Evolutionary conservation across 2,888 invertebrate species (phyloP).

Genomic region (Rhaphigaster nebulosa): DNA sequence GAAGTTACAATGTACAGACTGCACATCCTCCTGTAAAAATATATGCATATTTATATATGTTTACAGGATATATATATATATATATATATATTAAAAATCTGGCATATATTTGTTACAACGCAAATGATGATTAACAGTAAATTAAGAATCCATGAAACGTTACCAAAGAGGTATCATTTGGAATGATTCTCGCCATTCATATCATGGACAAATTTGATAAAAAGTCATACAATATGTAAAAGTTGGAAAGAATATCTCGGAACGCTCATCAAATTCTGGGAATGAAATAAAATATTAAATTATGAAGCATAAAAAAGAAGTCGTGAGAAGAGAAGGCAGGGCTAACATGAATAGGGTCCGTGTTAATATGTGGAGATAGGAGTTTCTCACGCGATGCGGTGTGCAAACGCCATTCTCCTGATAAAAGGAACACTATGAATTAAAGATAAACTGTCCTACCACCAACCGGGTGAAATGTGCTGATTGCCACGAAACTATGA

Average conservation of each 20-base stretch:
- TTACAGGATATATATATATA: too few relatives aligned
- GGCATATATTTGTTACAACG: too few relatives aligned
- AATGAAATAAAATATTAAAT: neutral
- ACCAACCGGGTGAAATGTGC: neutral
- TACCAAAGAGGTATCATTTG: too few relatives aligned
- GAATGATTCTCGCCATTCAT: neutral
- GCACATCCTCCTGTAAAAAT: too few relatives aligned
- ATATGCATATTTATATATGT: too few relatives aligned
- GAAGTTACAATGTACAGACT: too few relatives aligned
- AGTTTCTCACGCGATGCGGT: constrained; percentile 6
- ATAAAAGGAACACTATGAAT: constrained; percentile 23
- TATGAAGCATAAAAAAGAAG: neutral
- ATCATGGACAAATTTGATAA: neutral
- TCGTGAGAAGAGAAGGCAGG: constrained; percentile 14
- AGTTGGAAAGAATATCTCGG: neutral
- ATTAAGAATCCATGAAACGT: too few relatives aligned
- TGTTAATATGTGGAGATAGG: constrained; percentile 37
- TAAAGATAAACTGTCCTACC: neutral
- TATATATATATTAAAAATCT: too few relatives aligned
- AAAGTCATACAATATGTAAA: neutral
- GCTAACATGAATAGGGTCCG: neutral
- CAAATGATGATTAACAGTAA: too few relatives aligned
- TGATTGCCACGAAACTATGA: neutral
- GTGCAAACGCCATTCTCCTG: constrained; percentile 7
- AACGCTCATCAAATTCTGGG: neutral